Evolutionary conservation across 1,140 invertebrate genomes (phyloP).

Genomic region (Tachypleus tridentatus): DNA sequence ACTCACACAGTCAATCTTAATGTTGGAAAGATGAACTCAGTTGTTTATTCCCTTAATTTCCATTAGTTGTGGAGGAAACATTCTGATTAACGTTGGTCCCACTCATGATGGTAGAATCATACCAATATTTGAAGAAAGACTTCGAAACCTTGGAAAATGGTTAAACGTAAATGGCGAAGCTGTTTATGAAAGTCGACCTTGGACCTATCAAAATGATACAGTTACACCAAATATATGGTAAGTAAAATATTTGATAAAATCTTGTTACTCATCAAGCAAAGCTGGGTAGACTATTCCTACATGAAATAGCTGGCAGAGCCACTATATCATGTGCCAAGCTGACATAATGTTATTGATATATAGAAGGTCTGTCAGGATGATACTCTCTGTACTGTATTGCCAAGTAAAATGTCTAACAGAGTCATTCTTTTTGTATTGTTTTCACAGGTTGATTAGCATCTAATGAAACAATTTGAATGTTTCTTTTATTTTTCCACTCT

Average conservation of each 20-base stretch:
- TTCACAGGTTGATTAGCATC: too few species aligned
- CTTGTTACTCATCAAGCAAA: too few species aligned
- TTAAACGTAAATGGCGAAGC: slow-evolving; percentile 72
- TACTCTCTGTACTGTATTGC: too few species aligned
- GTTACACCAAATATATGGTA: slow-evolving; percentile 43
- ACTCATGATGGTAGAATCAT: slow-evolving; percentile 75
- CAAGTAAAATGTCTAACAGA: too few species aligned
- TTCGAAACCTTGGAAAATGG: slow-evolving; percentile 57
- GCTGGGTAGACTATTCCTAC: too few species aligned
- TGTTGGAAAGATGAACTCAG: neutral
- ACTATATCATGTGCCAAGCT: too few species aligned
- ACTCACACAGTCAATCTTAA: neutral
- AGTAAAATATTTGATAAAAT: slow-evolving; percentile 4
- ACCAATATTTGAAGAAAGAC: slow-evolving; percentile 79
- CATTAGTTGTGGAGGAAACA: slow-evolving; percentile 48
- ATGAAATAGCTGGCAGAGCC: too few species aligned
- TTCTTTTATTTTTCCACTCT: too few species aligned
- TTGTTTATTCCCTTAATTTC: slow-evolving; percentile 1
- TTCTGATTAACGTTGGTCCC: slow-evolving; percentile 81
- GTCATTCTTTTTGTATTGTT: neutral
- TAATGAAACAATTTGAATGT: too few species aligned
- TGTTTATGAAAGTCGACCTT: slow-evolving; percentile 68
- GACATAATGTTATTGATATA: too few species aligned
- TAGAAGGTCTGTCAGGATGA: too few species aligned
- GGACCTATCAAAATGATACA: slow-evolving; percentile 70